Base-by-base conservation (phyloP, 2,797 vertebrate species). In the Peromyscus eremicus region DNA sequence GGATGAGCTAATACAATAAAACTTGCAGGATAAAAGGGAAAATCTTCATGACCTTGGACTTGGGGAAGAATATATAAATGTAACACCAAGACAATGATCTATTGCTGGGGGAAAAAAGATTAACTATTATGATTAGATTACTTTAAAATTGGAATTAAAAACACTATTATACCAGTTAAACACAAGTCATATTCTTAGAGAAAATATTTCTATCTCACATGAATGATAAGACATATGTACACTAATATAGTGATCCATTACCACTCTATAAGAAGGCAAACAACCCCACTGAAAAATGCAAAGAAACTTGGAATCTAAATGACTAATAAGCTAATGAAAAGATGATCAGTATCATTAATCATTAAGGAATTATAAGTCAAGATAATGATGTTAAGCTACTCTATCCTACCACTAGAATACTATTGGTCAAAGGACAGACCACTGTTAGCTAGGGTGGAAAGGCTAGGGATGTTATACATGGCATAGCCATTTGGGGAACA, bases 231-330 rank as follows among this genome's bases (percentile, higher is more conserved):
- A 93, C 37, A 94, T 49, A 79, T 29, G n/a, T 19, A 60, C 14
- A 89, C 75, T 2, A 52, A 70, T 8, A 40, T 77, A 90, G 79
- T 88, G 52, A 93, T 5, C 27, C 27, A 94, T 82, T 82, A 64
- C 16, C 21, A 70, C 9, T 93, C 34, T 85, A 57, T 73, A 88
- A 94, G 17, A 77, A 84, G 46, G 37, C 17, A 37, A 71, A 84
- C 17, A 87, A 79, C 1, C 1, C 40, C 90, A 37, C 34, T 96
- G 27, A 83, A 57, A 94, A 92, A 75, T 46, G 27, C 17, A 73
- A 73, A 95, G 87, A 90, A 6, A 90, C 60, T 73, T 94, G 85
- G 95, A 92, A 91, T 79, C 66, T 5, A 90, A 93, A 73, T 92
- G 79, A 68, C 9, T 77, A 95, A 79, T 55, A 92, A 95, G 19